Percentiles rank a stretch among this genome's conserved stretches.
Conservation (phyloP, 1,140 invertebrate genomes). For the Neodiprion fabricii region DNA sequence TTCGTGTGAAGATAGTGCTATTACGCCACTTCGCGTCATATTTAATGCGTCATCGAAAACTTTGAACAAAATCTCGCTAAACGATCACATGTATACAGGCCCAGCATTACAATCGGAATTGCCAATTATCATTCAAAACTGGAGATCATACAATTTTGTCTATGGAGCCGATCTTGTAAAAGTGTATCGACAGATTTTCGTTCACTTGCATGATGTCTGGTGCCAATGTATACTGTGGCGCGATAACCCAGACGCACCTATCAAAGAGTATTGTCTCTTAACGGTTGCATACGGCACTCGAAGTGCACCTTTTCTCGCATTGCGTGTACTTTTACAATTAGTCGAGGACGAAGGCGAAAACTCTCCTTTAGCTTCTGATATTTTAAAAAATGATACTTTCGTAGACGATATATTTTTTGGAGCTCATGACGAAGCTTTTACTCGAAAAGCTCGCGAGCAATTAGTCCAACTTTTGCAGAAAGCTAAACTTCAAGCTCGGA, state of each 20-base stretch:
- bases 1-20: conserved; percentile 31
- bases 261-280: conserved; percentile 35
- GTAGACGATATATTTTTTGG: not conserved
- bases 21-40: conserved; percentile 40
- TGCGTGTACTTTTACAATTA: conserved; percentile 31
- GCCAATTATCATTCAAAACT: conserved; percentile 37
- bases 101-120: conserved; percentile 48
- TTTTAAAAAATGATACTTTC: not conserved
- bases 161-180: conserved; percentile 32
- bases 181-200: conserved; percentile 36
- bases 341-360: conserved; percentile 21
- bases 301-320: conserved; percentile 39
- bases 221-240: conserved; percentile 24
- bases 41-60: conserved; percentile 46
- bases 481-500: not conserved
- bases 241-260: conserved; percentile 27
- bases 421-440: not conserved
- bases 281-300: conserved; percentile 50
- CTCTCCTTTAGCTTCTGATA: conserved; percentile 20
- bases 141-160: conserved; percentile 24
- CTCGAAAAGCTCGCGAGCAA: not conserved
- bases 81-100: conserved; percentile 41
- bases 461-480: not conserved
- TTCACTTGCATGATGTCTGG: conserved; percentile 26
- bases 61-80: conserved; percentile 35